Base-by-base conservation (phyloP, 1,140 invertebrate species). In the Diabrotica undecimpunctata region DNA sequence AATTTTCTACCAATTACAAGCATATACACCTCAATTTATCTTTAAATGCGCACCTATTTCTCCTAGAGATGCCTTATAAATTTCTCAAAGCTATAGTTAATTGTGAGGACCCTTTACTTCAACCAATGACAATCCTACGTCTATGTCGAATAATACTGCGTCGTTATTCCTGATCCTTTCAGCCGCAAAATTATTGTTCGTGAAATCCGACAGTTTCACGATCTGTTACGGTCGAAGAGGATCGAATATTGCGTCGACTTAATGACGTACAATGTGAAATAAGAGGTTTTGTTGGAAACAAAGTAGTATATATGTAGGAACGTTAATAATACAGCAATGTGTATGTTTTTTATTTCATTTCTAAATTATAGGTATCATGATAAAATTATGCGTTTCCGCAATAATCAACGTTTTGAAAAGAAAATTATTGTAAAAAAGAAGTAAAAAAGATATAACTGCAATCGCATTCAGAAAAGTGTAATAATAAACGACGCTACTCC, bases 161-260 rank as follows among this genome's bases (percentile, higher is more conserved):
- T 46, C 8, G 8, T 10, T 46, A 46, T 46, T 46, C 41, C n/a
- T n/a, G 41, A 46, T 46, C 8, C n/a, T 46, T 46, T 46, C 41
- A 46, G n/a, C 41, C 41, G 41, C 41, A 46, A 46, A 46, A 46
- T 46, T 46, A 46, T 46, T n/a, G 41, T 46, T 46, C 41, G 41
- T 46, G 41, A 46, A 46, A 46, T 46, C 41, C 8, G 41, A 46
- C 41, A 46, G 41, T 46, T 46, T 46, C 41, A 46, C 41, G 41
- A 46, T 46, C 41, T 46, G 41, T 46, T 46, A 46, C 41, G 41
- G 41, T 46, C 41, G 41, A 46, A 46, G 41, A 46, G 41, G 41
- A 46, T 46, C 8, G 41, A 46, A 46, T n/a, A 46, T 46, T 46
- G n/a, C 41, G 41, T 46, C 41, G 41, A 46, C 25, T 25, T 25